These are phyloP conservation scores for Macroteleia sp. DNA, from an alignment of 2,888 invertebrate species.

Conservation along the genomic window DNA sequence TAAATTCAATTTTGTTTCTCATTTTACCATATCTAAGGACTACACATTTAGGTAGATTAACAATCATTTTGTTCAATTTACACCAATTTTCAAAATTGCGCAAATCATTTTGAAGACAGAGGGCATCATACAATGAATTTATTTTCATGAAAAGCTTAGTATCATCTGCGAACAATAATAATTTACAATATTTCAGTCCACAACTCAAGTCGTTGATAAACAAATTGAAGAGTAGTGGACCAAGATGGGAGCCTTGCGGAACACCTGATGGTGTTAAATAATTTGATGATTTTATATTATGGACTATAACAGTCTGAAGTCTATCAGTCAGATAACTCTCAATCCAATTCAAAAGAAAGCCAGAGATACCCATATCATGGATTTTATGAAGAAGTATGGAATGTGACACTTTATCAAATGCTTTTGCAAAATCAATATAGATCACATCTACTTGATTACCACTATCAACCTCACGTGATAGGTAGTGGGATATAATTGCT, in stretches of 20 bases:
- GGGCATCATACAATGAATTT: neutral
- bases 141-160: neutral
- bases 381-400: no score
- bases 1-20: no score
- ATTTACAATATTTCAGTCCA: neutral
- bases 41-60: neutral
- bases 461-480: neutral
- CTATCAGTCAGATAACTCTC: neutral
- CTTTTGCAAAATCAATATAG: neutral
- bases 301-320: neutral
- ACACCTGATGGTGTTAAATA: neutral
- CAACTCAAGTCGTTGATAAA: slow-evolving; percentile 4
- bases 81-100: neutral
- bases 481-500: neutral
- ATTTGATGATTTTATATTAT: neutral
- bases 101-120: neutral
- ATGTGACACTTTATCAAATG: neutral
- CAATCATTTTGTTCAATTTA: neutral
- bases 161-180: neutral
- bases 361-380: neutral
- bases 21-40: no score
- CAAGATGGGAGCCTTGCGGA: slow-evolving; percentile 11
- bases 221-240: slow-evolving; percentile 4
- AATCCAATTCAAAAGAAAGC: neutral
- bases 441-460: neutral